A percentile compares a stretch with the other conserved stretches of the same genome.
These are phyloP conservation scores for Tachina grossa DNA, from an alignment of 2,888 invertebrate genomes.

Conservation along the genomic window DNA sequence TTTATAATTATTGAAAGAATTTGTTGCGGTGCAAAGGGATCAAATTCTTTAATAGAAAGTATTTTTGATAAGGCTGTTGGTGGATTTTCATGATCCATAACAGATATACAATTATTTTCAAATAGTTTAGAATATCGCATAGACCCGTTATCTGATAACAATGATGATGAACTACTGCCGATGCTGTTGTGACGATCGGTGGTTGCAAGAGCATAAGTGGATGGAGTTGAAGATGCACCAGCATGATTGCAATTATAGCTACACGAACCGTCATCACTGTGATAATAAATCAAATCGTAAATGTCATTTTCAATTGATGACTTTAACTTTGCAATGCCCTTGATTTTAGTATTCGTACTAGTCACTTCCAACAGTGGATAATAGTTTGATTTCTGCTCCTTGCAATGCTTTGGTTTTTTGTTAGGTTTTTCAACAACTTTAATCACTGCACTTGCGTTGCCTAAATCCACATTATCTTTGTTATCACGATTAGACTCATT, in stretches of 20 bases:
- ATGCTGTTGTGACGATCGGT: constrained; percentile 52
- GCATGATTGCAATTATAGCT: constrained; percentile 61
- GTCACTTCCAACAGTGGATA: constrained; percentile 32
- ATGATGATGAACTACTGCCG: constrained; percentile 66
- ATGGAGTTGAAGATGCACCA: constrained; percentile 19
- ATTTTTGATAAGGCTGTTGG: constrained; percentile 75
- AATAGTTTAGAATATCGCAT: constrained; percentile 65
- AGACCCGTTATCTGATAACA: constrained; percentile 59
- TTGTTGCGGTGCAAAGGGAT: constrained; percentile 78
- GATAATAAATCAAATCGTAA: constrained; percentile 63
- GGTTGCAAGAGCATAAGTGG: constrained; percentile 41
- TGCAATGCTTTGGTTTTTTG: constrained; percentile 53
- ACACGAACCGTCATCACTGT: constrained; percentile 61
- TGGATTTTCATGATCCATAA: constrained; percentile 72
- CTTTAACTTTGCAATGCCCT: constrained; percentile 26
- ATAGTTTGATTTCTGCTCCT: constrained; percentile 49
- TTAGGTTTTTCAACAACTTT: constrained; percentile 16
- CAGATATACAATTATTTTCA: constrained; percentile 66
- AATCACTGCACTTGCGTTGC: constrained; percentile 25
- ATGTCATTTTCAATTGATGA: constrained; percentile 55
- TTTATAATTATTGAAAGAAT: constrained; percentile 79
- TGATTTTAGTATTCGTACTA: background rate
- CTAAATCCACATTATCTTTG: constrained; percentile 24
- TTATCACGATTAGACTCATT: constrained; percentile 62
- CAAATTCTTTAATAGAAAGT: constrained; percentile 78